These are phyloP conservation scores for Malurus splendens DNA, from an alignment of 2,797 vertebrate species.

Conservation along the genomic window DNA sequence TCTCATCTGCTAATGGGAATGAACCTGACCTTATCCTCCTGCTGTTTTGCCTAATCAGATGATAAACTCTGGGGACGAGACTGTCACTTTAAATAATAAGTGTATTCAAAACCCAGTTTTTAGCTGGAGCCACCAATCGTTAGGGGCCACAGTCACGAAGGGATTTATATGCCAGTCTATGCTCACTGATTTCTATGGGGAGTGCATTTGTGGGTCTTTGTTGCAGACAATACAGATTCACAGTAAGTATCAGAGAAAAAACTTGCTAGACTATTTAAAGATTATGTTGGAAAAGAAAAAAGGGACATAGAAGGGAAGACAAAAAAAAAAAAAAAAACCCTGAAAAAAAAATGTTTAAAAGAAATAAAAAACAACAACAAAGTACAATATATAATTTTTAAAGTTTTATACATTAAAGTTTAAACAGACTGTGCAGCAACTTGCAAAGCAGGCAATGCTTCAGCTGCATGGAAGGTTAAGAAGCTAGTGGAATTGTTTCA, in stretches of 20 bases:
- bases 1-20: background rate
- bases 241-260: background rate
- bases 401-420: background rate
- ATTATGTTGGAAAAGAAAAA: background rate
- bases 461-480: background rate
- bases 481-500: background rate
- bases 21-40: background rate
- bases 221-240: background rate
- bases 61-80: background rate
- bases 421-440: background rate
- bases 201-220: background rate
- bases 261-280: background rate
- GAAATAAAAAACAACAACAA: background rate
- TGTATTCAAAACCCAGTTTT: background rate
- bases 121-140: background rate
- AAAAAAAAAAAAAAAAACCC: accelerated
- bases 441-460: background rate
- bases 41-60: background rate
- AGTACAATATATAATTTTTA: background rate
- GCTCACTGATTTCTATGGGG: background rate
- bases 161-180: background rate
- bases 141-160: background rate
- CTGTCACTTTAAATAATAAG: background rate
- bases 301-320: background rate
- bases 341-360: background rate